A percentile compares a stretch with the other conserved stretches of the same genome.
Conservation (phyloP, 2,888 invertebrate species). For the Acrobasis repandana region DNA sequence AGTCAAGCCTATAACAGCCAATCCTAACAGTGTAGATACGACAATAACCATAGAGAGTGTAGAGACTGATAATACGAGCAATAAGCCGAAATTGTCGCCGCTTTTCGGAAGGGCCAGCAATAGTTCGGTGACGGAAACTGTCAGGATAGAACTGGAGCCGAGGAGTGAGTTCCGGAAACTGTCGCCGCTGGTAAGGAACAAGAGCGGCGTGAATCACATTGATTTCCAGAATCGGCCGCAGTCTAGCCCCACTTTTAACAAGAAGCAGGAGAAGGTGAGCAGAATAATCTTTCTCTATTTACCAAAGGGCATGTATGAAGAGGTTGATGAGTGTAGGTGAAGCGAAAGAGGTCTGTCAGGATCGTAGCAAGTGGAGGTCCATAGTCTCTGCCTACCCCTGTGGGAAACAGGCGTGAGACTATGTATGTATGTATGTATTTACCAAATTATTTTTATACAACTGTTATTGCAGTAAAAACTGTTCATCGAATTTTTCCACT, state of each 20-base stretch:
- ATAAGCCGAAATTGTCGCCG: conserved; percentile 70
- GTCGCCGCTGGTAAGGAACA: conserved; percentile 66
- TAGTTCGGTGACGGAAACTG: conserved; percentile 51
- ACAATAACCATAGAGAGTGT: conserved; percentile 71
- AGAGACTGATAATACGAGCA: conserved; percentile 57
- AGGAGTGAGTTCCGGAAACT: conserved; percentile 68
- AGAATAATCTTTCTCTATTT: too few species aligned
- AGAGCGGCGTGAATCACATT: conserved; percentile 54
- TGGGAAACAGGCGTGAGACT: too few species aligned
- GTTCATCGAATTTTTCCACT: too few species aligned
- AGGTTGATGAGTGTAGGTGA: too few species aligned
- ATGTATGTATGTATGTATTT: too few species aligned
- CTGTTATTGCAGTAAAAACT: too few species aligned
- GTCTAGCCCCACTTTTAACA: conserved; percentile 67
- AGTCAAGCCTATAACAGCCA: conserved; percentile 62
- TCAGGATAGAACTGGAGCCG: conserved; percentile 69
- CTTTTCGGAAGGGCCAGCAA: conserved; percentile 65
- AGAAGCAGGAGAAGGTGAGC: conserved; percentile 50
- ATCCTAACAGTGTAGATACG: conserved; percentile 61
- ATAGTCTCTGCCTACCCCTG: too few species aligned
- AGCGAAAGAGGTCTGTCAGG: too few species aligned
- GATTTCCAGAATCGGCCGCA: conserved; percentile 72
- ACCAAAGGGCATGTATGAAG: too few species aligned
- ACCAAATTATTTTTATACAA: too few species aligned
- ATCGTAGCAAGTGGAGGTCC: too few species aligned